Percentiles rank a stretch among this genome's conserved stretches.
Conservation (phyloP, 2,797 vertebrate species). For the Neosilurus mollespiculum region DNA sequence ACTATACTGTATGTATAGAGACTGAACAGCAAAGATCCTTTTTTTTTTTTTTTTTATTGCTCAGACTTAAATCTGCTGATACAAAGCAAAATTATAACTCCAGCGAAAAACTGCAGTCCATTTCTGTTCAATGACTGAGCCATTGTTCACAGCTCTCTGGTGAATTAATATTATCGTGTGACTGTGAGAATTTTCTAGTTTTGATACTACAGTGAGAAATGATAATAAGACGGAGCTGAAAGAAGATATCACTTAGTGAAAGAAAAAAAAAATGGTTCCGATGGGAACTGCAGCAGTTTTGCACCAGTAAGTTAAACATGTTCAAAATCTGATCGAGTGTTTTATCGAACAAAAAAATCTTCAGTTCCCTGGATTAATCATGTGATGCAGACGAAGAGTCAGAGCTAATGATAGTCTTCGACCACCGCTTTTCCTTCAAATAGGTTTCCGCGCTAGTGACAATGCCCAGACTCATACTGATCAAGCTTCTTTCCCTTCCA, state of each 20-base stretch:
- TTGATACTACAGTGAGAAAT: conserved; percentile 13
- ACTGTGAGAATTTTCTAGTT: conserved; percentile 5
- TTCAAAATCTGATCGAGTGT: too few relatives aligned
- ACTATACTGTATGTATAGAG: too few relatives aligned
- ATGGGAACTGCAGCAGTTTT: background rate
- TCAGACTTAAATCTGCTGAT: too few relatives aligned
- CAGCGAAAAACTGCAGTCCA: conserved; percentile 5
- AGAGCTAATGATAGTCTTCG: background rate
- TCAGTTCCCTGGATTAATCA: background rate
- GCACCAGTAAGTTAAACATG: background rate
- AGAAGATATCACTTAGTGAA: background rate
- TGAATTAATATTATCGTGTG: conserved; percentile 18
- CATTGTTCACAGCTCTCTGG: conserved; percentile 8
- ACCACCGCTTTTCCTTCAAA: background rate
- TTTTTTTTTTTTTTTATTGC: too few relatives aligned
- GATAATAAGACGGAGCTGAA: conserved; percentile 15
- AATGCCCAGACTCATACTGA: background rate
- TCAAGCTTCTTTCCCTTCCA: conserved; percentile 23
- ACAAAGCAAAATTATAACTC: too few relatives aligned
- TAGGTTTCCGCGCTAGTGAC: background rate
- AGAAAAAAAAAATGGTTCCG: background rate
- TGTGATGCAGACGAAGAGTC: background rate
- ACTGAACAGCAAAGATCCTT: too few relatives aligned
- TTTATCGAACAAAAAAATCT: background rate
- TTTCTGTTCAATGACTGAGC: conserved; percentile 12